Conservation (phyloP, 2,888 invertebrate genomes). For the Epirrita christyi region DNA sequence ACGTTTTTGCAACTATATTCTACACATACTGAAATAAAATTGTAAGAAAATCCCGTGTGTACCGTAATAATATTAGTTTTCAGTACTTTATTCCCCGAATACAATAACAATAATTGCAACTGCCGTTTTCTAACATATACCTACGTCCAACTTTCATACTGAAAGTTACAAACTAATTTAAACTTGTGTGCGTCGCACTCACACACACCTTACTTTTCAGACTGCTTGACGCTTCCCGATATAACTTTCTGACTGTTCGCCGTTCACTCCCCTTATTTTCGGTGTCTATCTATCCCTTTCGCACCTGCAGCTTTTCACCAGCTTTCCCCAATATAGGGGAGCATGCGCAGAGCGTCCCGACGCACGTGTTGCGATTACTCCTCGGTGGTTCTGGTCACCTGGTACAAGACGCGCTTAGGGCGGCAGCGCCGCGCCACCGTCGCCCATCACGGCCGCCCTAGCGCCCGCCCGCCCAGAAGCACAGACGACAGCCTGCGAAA, state of each 20-base stretch:
- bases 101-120: constrained; percentile 6
- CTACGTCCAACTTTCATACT: constrained; percentile 16
- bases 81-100: background rate
- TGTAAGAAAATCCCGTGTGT: too few relatives aligned
- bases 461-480: constrained; percentile 77
- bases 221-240: constrained; percentile 81
- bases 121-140: constrained; percentile 8
- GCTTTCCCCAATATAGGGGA: constrained; percentile 64
- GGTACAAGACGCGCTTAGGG: constrained; percentile 83
- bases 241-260: constrained; percentile 61
- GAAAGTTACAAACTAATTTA: constrained; percentile 19
- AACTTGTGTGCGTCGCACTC: constrained; percentile 41
- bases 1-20: too few relatives aligned
- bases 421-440: constrained; percentile 81
- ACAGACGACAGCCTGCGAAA: constrained; percentile 68
- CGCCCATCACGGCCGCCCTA: constrained; percentile 67
- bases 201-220: constrained; percentile 67
- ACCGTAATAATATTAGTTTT: too few relatives aligned
- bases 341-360: constrained; percentile 75
- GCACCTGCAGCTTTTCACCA: constrained; percentile 63
- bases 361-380: constrained; percentile 69
- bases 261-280: constrained; percentile 69
- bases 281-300: constrained; percentile 59
- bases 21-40: too few relatives aligned
- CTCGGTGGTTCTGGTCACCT: constrained; percentile 64